Evolutionary conservation across 2,797 vertebrate species (phyloP).

Genomic region (Siniperca undulata): DNA sequence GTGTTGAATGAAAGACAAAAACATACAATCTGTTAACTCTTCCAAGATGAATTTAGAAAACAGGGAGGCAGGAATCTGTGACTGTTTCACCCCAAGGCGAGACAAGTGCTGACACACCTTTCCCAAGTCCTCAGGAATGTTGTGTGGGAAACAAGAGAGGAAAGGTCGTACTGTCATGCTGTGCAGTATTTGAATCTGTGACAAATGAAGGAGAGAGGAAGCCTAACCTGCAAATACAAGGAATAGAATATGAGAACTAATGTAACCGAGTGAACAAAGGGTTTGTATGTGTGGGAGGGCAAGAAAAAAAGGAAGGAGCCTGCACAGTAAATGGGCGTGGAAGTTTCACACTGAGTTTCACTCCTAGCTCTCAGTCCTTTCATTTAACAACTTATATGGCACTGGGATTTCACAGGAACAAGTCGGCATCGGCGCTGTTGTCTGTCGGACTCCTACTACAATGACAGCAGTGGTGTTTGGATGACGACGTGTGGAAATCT

Average conservation of each 20-base stretch:
- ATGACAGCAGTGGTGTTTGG: neutral
- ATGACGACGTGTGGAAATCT: neutral
- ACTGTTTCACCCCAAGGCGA: slow-evolving; percentile 28
- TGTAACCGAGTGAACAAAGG: neutral
- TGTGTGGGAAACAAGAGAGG: neutral
- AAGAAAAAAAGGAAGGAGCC: neutral
- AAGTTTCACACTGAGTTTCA: slow-evolving; percentile 65
- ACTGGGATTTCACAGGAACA: neutral
- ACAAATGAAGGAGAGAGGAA: neutral
- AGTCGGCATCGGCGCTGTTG: neutral
- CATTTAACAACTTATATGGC: slow-evolving; percentile 41
- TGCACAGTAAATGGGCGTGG: slow-evolving; percentile 63
- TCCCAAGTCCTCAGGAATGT: slow-evolving; percentile 59
- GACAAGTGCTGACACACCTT: slow-evolving; percentile 65
- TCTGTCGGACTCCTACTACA: neutral
- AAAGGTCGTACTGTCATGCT: neutral
- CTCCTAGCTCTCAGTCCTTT: slow-evolving; percentile 19
- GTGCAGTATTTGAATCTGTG: neutral
- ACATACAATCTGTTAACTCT: neutral
- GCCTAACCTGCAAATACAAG: fast-evolving
- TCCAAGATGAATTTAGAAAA: neutral
- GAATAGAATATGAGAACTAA: neutral
- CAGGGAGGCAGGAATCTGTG: neutral
- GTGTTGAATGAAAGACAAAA: neutral
- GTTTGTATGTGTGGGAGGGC: slow-evolving; percentile 1